A percentile compares a stretch with the other conserved stretches of the same genome.
phyloP scores from a whole-genome alignment of 2,888 invertebrate species.

The Ernsta delagoae region DNA sequence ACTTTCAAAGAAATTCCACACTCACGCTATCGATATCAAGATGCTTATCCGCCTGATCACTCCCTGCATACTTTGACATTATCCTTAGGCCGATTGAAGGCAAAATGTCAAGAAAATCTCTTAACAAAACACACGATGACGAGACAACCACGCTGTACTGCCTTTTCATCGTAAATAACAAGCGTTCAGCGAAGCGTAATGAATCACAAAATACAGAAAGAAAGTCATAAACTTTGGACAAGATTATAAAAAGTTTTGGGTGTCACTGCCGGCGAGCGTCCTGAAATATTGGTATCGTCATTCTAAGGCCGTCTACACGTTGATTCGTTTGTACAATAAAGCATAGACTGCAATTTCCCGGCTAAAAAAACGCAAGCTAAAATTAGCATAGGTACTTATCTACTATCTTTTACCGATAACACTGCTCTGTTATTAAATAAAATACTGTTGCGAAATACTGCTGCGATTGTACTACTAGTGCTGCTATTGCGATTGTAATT shows the following conservation, averaged over 20 bases:
- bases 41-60: not conserved
- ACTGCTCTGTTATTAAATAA: no score
- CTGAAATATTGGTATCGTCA: conserved; percentile 20
- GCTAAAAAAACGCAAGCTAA: no score
- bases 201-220: conserved; percentile 20
- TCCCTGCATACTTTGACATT: not conserved
- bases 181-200: conserved; percentile 22
- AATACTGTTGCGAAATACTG: no score
- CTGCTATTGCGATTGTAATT: no score
- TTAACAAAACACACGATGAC: conserved; percentile 19
- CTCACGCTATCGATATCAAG: not conserved
- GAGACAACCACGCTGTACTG: not conserved
- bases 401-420: no score
- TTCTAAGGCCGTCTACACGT: not conserved
- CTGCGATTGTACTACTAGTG: no score
- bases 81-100: not conserved
- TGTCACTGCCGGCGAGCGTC: conserved; percentile 9
- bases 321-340: not conserved
- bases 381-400: no score
- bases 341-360: no score
- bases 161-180: conserved; percentile 23
- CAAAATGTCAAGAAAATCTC: conserved; percentile 23
- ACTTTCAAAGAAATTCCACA: no score
- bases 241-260: conserved; percentile 30
- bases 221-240: conserved; percentile 25